Evolutionary conservation across 2,888 invertebrate genomes (phyloP).

Genomic region (Sycophila texana): DNA sequence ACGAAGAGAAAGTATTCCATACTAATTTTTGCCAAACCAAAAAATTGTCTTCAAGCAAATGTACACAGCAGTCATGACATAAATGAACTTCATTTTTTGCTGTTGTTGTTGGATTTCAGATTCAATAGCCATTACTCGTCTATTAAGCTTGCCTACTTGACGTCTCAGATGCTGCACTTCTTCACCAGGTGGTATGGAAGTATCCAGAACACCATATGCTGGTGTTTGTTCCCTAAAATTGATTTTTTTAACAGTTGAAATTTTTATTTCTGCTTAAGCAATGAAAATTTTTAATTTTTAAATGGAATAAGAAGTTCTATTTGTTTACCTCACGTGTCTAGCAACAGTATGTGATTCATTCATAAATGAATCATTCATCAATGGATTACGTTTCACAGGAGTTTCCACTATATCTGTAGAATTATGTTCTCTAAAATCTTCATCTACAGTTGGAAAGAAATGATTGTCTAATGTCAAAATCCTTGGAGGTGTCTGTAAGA

Average conservation of each 20-base stretch:
- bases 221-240: conserved; percentile 82
- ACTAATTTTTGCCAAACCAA: conserved; percentile 84
- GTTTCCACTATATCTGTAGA: conserved; percentile 59
- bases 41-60: conserved; percentile 89
- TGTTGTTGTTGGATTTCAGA: conserved; percentile 89
- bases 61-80: conserved; percentile 90
- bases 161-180: conserved; percentile 89
- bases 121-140: conserved; percentile 91
- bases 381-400: conserved; percentile 58
- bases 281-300: neutral
- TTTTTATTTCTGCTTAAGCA: neutral
- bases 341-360: conserved; percentile 66
- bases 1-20: neutral
- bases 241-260: conserved; percentile 11
- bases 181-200: conserved; percentile 79
- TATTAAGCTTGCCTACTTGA: conserved; percentile 91
- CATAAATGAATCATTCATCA: conserved; percentile 59
- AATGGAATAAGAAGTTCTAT: conserved; percentile 24
- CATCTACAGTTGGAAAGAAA: conserved; percentile 83
- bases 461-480: conserved; percentile 91
- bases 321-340: conserved; percentile 67
- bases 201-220: conserved; percentile 70
- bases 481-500: conserved; percentile 88
- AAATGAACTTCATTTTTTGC: conserved; percentile 91
- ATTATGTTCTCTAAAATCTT: conserved; percentile 76